Base-by-base conservation (phyloP, 2,888 invertebrate species). In the Arge pagana region DNA sequence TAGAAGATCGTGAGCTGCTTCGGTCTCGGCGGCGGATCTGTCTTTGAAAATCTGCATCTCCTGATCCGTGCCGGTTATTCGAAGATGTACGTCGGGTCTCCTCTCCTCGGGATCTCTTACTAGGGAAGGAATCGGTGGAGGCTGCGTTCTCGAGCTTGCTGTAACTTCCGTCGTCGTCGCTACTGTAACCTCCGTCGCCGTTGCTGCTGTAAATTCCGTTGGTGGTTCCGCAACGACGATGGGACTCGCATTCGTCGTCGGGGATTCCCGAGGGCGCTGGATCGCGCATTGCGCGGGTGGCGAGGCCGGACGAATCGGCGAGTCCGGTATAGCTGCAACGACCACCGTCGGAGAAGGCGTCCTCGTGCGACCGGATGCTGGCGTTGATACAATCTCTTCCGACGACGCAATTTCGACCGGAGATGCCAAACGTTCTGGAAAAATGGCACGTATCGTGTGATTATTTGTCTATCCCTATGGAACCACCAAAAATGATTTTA, bases 1-100 rank as follows among this genome's bases (percentile, higher is more conserved):
- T 21, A 89, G 79, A 56, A 88, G 80, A 73, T 89, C 93, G 73
- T 91, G 92, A 1, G 93, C 93, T 24, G 92, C 93, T 78, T 93
- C 92, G 7, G 91, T 93, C 77, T 93, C 93, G 68, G 90, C 93
- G 19, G 88, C 85, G 3, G 76, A 76, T 53, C 76, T 62, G 16
- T 75, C 74, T 28, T 67, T 70, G 51, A 74, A 72, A 52, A 75
- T 61, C 37, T 64, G 61, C 21, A 60, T 58, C 61, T 50, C 19
- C 50, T 63, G 21, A 54, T 33, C 41, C 53, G 10, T 39, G 15
- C 4, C 2, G 30, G n/a, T 55, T 11, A 26, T 50, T 50, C 28
- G 24, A 49, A 54, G 16, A 50, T 48, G 15, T 42, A 54, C 18
- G 24, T 45, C 24, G 53, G 49, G 19, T 48, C 36, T 24, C 36